phyloP scores from a whole-genome alignment of 2,113 vertebrate genomes.

The Odobenus rosmarus region DNA sequence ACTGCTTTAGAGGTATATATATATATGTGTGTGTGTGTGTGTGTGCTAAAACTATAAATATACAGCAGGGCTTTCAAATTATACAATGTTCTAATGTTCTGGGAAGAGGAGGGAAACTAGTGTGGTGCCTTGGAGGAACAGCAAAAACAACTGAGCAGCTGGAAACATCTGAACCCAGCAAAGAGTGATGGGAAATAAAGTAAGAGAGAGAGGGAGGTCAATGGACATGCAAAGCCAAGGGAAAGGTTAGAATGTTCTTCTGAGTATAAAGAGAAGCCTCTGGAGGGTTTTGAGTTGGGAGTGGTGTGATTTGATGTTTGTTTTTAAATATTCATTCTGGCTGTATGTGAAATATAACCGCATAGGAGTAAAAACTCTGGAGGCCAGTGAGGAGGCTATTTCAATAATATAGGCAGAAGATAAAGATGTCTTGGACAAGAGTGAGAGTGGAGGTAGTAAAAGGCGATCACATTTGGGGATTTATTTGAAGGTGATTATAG shows the following conservation, averaged over 20 bases:
- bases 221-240: neutral
- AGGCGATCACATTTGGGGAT: neutral
- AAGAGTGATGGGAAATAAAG: neutral
- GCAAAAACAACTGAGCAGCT: neutral
- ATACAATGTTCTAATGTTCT: neutral
- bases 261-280: neutral
- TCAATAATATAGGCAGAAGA: neutral
- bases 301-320: neutral
- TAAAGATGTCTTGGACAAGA: neutral
- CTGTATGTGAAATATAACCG: neutral
- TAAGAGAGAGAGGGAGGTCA: neutral
- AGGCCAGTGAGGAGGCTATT: neutral
- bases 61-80: neutral
- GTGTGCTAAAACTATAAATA: neutral
- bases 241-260: neutral
- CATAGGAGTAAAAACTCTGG: neutral
- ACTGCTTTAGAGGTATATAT: neutral
- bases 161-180: neutral
- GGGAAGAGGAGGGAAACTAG: neutral
- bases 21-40: too few relatives aligned
- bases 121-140: neutral
- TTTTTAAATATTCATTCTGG: neutral
- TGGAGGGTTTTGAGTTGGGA: neutral
- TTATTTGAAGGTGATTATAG: neutral
- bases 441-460: neutral